These are phyloP conservation scores for Gobiocypris rarus DNA, from an alignment of 2,113 vertebrate species.

Conservation along the genomic window DNA sequence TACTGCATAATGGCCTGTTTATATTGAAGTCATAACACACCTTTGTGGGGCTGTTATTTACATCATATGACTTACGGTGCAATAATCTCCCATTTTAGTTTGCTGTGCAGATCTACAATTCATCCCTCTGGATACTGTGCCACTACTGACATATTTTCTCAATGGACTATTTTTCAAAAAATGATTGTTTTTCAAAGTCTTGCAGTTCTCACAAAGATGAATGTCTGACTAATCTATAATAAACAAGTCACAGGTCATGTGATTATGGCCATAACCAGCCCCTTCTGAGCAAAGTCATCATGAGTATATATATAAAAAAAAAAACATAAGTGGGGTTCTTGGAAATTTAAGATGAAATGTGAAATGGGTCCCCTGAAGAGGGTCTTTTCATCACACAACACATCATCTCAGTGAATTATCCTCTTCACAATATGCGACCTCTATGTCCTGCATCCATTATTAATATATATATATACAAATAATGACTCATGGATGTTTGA, in stretches of 20 bases:
- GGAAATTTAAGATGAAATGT: constrained; percentile 19
- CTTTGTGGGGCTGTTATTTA: not conserved
- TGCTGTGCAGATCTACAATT: not conserved
- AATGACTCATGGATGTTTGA: no score
- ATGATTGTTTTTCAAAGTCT: not conserved
- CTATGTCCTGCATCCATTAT: not conserved
- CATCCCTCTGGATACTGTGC: not conserved
- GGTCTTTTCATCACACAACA: constrained; percentile 3
- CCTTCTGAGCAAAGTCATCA: not conserved
- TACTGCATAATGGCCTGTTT: not conserved
- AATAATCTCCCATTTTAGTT: not conserved
- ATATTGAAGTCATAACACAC: not conserved
- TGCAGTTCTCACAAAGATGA: not conserved
- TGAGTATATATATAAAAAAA: not conserved
- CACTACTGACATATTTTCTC: not conserved
- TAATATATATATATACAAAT: no score
- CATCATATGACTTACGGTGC: not conserved
- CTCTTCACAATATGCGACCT: constrained; percentile 2
- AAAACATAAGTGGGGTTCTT: not conserved
- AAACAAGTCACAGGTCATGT: not conserved
- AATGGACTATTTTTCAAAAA: not conserved
- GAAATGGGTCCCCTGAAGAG: not conserved
- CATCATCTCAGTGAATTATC: not conserved
- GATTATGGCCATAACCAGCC: not conserved
- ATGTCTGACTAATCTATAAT: not conserved